phyloP scores from a whole-genome alignment of 2,888 invertebrate genomes.

The Spodoptera picta region DNA sequence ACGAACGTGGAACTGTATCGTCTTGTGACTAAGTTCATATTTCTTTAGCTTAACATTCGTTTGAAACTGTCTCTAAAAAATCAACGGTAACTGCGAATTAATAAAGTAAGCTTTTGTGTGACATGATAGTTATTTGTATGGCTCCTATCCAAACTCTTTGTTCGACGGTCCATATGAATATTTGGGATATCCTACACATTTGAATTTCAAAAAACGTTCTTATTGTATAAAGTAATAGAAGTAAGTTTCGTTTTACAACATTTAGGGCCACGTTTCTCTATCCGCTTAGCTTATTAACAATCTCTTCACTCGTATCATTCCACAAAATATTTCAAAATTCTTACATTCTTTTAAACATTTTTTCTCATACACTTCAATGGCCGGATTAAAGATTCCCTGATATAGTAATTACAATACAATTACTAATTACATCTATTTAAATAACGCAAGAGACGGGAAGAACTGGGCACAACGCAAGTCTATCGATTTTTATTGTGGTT shows the following conservation, averaged over 20 bases:
- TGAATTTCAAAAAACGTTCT: too few relatives aligned
- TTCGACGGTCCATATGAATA: too few relatives aligned
- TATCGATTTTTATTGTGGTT: conserved; percentile 28
- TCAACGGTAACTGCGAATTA: too few relatives aligned
- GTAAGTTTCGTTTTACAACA: background rate
- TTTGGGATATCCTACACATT: too few relatives aligned
- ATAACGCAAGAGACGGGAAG: conserved; percentile 51
- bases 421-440: conserved; percentile 25
- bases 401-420: conserved; percentile 24
- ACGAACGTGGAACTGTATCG: too few relatives aligned
- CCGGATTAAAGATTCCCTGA: conserved; percentile 44
- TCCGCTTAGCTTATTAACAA: conserved; percentile 2
- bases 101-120: too few relatives aligned
- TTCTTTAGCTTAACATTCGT: too few relatives aligned
- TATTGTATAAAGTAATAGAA: too few relatives aligned
- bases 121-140: too few relatives aligned
- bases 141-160: too few relatives aligned
- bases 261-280: background rate
- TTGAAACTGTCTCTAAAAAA: too few relatives aligned
- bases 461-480: conserved; percentile 57
- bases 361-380: conserved; percentile 34
- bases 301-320: background rate
- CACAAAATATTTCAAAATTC: conserved; percentile 17
- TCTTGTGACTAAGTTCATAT: too few relatives aligned
- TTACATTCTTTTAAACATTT: conserved; percentile 4